Evolutionary conservation across 2,113 vertebrate species (phyloP).

Genomic region (Thalassarche chlororhynchos): DNA sequence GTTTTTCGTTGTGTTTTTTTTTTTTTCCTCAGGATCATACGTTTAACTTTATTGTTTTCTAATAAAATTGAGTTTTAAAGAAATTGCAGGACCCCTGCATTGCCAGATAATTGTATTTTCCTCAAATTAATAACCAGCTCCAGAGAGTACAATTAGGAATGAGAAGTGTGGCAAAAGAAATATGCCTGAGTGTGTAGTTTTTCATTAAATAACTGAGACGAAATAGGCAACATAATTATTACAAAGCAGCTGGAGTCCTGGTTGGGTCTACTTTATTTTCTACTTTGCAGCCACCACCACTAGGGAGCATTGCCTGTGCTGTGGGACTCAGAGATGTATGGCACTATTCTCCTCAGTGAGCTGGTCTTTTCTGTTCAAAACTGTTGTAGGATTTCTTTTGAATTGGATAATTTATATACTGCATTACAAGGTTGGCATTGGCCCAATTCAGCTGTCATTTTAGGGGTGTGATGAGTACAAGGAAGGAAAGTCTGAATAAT

Average conservation of each 20-base stretch:
- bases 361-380: background rate
- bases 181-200: background rate
- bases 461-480: background rate
- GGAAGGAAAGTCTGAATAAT: background rate
- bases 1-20: background rate
- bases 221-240: background rate
- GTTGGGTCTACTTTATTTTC: background rate
- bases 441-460: background rate
- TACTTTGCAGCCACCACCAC: background rate
- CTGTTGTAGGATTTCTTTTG: background rate
- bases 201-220: conserved; percentile 38
- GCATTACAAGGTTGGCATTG: background rate
- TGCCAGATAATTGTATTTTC: conserved; percentile 1
- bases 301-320: background rate
- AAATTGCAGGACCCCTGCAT: background rate
- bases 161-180: background rate
- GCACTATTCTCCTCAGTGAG: background rate
- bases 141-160: conserved; percentile 31
- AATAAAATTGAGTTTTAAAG: conserved; percentile 35
- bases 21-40: background rate
- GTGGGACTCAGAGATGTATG: background rate
- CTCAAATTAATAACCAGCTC: conserved; percentile 29
- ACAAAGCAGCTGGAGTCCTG: background rate
- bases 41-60: background rate
- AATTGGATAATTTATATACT: background rate